phyloP scores from a whole-genome alignment of 92 coral and sea anemone genomes.

The Phenganax subtilis region DNA sequence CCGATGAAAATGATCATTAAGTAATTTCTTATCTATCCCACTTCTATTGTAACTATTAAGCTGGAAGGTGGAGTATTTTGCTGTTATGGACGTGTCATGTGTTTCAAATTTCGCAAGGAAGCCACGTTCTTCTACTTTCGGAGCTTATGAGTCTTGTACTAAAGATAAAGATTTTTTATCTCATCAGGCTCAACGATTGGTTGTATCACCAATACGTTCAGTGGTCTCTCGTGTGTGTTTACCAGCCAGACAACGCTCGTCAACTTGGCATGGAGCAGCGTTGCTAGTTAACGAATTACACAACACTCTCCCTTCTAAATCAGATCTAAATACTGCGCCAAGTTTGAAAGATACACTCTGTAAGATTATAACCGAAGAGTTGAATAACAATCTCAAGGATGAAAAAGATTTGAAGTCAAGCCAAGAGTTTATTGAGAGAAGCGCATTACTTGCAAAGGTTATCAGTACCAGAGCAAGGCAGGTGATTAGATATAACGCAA shows the following conservation, averaged over 20 bases:
- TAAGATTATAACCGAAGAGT: slow-evolving; percentile 73
- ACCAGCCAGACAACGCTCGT: slow-evolving; percentile 60
- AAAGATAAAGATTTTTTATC: background rate
- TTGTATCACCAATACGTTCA: slow-evolving; percentile 44
- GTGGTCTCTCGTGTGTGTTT: slow-evolving; percentile 78
- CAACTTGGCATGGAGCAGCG: slow-evolving; percentile 87
- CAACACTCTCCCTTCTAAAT: slow-evolving; percentile 18
- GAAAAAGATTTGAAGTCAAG: slow-evolving; percentile 52
- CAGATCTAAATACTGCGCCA: background rate
- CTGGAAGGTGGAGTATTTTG: background rate
- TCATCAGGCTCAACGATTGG: background rate
- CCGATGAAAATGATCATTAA: background rate
- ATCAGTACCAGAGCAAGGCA: slow-evolving; percentile 67
- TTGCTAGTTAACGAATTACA: slow-evolving; percentile 34
- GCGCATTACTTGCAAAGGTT: slow-evolving; percentile 62
- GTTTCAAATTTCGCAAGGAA: background rate
- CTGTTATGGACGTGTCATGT: background rate
- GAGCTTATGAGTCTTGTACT: slow-evolving; percentile 3
- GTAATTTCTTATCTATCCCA: background rate
- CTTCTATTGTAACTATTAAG: background rate
- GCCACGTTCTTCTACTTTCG: slow-evolving; percentile 26
- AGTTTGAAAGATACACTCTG: slow-evolving; percentile 56
- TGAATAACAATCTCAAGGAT: slow-evolving; percentile 49
- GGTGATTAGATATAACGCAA: slow-evolving; percentile 54
- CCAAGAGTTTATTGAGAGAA: slow-evolving; percentile 65